Evolutionary conservation across 2,888 invertebrate species (phyloP), one percentile per base, ranked within the genome.

Genomic region (Hydraecia micacea): DNA sequence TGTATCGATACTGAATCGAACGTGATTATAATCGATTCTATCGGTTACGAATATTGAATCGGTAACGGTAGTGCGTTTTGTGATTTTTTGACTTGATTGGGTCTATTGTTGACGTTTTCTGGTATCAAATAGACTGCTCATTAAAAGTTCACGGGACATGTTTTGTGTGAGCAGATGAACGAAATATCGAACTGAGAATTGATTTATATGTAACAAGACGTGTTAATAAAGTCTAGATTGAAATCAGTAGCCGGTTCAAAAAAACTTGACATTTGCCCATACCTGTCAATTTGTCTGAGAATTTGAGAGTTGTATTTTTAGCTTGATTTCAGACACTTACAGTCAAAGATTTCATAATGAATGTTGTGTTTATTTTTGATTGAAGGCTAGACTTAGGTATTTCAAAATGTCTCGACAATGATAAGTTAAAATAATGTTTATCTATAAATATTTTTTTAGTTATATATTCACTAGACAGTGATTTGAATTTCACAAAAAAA

Each of bases 1-100:
- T 91, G 89, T 89, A 91, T 90, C 91, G 91, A 92, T 92, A 90
- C 81, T 94, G 95, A 95, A 96, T 96, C 94, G 94, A 91, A 87
- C 93, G 91, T 96, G 95, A 96, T 96, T 96, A 94, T 93, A 93
- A 88, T 89, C 89, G 88, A 89, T 89, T 91, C 88, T 91, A 92
- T 92, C 95, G 93, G 94, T 77, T 86, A 80, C 82, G 82, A 89
- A 86, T 95, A 94, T 92, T 87, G 92, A 86, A 92, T 93, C 93
- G 91, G 84, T 89, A 89, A 89, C 89, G 89, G 89, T 89, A 91
- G 92, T 89, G 72, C 73, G 91, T 92, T 93, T 91, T 91, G 89
- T 90, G 91, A 91, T 92, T 92, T 89, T 89, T 89, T 88, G 75
- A 76, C 66, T 92, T 95, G 95, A 95, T 95, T 95, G 92, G 93